Evolutionary conservation across 2,113 vertebrate genomes (phyloP).

Genomic region (Apteryx mantelli): DNA sequence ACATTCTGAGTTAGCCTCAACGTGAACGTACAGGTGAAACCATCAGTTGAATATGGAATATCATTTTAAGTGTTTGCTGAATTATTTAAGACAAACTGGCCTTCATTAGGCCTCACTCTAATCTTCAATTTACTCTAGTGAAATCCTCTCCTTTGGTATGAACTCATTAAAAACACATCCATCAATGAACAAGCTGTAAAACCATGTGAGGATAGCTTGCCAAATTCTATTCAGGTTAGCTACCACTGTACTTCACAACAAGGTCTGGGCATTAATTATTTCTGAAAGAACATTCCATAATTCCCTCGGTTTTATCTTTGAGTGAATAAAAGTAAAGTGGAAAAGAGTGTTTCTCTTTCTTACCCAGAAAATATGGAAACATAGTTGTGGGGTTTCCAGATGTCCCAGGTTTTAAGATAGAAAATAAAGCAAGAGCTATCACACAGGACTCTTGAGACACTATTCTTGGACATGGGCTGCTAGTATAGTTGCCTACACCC

Average conservation of each 20-base stretch:
- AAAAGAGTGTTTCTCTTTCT: neutral
- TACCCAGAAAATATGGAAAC: neutral
- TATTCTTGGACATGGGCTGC: neutral
- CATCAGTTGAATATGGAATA: slow-evolving; percentile 46
- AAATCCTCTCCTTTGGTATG: slow-evolving; percentile 19
- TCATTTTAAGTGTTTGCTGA: slow-evolving; percentile 53
- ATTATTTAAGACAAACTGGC: slow-evolving; percentile 59
- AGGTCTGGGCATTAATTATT: slow-evolving; percentile 30
- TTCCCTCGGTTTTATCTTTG: slow-evolving; percentile 1
- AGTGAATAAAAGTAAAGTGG: neutral
- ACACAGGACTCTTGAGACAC: neutral
- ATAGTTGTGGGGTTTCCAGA: neutral
- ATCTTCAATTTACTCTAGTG: slow-evolving; percentile 61
- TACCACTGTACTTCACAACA: slow-evolving; percentile 13
- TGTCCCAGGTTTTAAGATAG: neutral
- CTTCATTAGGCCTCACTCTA: slow-evolving; percentile 45
- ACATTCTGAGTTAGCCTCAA: neutral
- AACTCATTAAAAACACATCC: slow-evolving; percentile 69
- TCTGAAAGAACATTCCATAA: slow-evolving; percentile 40
- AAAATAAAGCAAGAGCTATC: neutral
- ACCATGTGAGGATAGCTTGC: slow-evolving; percentile 22
- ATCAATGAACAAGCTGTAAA: slow-evolving; percentile 43
- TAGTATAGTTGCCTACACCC: neutral
- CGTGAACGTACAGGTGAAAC: slow-evolving; percentile 25
- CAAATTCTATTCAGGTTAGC: slow-evolving; percentile 49